Evolutionary conservation across 2,888 invertebrate species (phyloP), one percentile per base, ranked within the genome.

Genomic region (Junonia oenone): DNA sequence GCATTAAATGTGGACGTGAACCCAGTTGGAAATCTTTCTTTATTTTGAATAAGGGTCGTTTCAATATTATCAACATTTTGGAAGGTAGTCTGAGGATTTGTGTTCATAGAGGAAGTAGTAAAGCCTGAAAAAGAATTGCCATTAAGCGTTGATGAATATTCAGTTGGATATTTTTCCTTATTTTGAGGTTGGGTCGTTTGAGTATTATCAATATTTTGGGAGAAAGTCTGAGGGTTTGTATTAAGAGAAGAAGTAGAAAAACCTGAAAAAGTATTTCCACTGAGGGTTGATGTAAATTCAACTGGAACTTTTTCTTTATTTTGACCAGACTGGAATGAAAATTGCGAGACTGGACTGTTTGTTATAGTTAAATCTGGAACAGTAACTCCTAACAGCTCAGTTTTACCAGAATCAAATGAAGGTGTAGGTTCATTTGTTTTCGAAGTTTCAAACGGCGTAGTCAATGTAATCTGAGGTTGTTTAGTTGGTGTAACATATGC

Each of bases 381-480:
- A 38, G 43, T 43, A 13, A 22, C n/a, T 9, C n/a, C 22, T 27
- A 13, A 17, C 9, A 43, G 14, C 26, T 51, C 33, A 33, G 26
- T 45, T 33, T 52, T 52, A 29, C 11, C 27, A 2, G 11, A 11
- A 37, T 52, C 46, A 13, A 11, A 14, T 2, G 27, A 15, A 19
- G 37, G 31, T 6, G 47, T 19, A 9, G 2, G n/a, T 4, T 47
- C 47, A 19, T 6, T 13, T 6, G 22, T 13, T 27, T 40, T 48
- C 2, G 17, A 19, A 1, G 70, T 59, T 65, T 75, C 77, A 9
- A 80, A 69, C 15, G 81, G 80, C 45, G 78, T 80, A 6, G 77
- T 76, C 27, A 79, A 63, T 60, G 76, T 79, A 55, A 64, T 69
- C 38, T 70, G 64, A 27, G 81, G 81, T 38, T 73, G 63, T 48